Conservation (phyloP, 2,888 invertebrate species). For the Griposia aprilina region DNA sequence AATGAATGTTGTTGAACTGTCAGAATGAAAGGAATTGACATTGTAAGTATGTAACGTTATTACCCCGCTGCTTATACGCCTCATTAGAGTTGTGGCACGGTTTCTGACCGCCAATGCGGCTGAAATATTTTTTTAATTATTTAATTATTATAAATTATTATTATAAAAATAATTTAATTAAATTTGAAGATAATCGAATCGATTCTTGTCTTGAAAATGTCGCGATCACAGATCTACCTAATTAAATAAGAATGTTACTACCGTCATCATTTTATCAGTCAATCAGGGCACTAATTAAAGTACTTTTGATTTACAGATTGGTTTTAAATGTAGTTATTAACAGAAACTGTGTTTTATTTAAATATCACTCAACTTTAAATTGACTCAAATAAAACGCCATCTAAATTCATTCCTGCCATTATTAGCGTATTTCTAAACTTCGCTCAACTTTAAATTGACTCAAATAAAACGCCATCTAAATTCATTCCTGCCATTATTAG, state of each 20-base stretch:
- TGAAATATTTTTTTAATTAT: no score
- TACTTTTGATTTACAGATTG: neutral
- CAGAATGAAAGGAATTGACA: no score
- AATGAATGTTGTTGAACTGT: no score
- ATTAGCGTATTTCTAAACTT: conserved; percentile 24
- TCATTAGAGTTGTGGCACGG: conserved; percentile 15
- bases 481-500: conserved; percentile 38
- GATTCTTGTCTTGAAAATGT: neutral
- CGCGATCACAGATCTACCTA: neutral
- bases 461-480: conserved; percentile 2
- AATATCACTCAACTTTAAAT: neutral
- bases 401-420: conserved; percentile 37
- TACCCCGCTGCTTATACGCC: neutral
- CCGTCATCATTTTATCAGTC: neutral
- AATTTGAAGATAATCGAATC: neutral
- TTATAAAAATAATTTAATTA: no score
- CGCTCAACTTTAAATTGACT: no score
- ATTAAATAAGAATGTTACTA: conserved; percentile 1
- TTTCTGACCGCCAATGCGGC: neutral
- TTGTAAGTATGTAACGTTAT: no score
- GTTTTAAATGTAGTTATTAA: conserved; percentile 13
- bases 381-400: neutral
- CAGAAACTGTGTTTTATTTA: conserved; percentile 2
- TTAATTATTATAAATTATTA: no score
- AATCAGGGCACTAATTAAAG: neutral